Percentiles rank a stretch among this genome's conserved stretches.
phyloP scores from a whole-genome alignment of 2,888 invertebrate genomes.

The Sturmia bella region DNA sequence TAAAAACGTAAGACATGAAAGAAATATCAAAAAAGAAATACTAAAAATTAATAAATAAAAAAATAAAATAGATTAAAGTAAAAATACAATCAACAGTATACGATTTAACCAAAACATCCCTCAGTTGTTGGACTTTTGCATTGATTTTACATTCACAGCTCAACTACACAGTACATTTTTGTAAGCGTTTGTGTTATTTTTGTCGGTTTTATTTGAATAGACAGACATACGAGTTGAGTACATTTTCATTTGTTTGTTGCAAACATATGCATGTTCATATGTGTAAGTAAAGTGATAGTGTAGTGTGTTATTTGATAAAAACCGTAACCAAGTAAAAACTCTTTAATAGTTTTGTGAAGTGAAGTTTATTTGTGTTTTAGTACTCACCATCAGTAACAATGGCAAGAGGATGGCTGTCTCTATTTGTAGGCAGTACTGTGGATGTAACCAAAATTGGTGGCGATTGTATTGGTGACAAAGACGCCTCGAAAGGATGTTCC shows the following conservation, averaged over 20 bases:
- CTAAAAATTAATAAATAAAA: constrained; percentile 26
- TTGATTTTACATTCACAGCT: constrained; percentile 56
- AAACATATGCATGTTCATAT: not conserved
- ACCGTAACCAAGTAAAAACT: constrained; percentile 60
- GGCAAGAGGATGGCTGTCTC: constrained; percentile 60
- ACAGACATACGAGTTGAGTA: no score
- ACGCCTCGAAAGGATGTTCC: constrained; percentile 75
- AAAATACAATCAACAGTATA: constrained; percentile 22
- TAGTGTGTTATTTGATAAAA: constrained; percentile 28
- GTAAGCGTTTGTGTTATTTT: not conserved
- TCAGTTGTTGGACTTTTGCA: constrained; percentile 53
- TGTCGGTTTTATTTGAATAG: not conserved
- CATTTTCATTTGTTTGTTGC: no score
- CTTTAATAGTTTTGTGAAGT: constrained; percentile 33
- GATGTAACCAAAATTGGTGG: constrained; percentile 57
- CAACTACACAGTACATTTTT: constrained; percentile 35
- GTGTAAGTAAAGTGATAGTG: constrained; percentile 7
- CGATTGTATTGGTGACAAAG: constrained; percentile 77
- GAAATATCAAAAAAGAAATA: constrained; percentile 19
- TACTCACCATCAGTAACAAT: constrained; percentile 68
- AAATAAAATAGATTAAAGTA: constrained; percentile 27
- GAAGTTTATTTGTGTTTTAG: constrained; percentile 48
- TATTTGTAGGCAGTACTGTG: constrained; percentile 51
- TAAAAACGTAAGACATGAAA: constrained; percentile 13
- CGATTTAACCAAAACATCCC: constrained; percentile 4